phyloP scores from a whole-genome alignment of 2,113 vertebrate genomes.

The Thamnophis sirtalis region DNA sequence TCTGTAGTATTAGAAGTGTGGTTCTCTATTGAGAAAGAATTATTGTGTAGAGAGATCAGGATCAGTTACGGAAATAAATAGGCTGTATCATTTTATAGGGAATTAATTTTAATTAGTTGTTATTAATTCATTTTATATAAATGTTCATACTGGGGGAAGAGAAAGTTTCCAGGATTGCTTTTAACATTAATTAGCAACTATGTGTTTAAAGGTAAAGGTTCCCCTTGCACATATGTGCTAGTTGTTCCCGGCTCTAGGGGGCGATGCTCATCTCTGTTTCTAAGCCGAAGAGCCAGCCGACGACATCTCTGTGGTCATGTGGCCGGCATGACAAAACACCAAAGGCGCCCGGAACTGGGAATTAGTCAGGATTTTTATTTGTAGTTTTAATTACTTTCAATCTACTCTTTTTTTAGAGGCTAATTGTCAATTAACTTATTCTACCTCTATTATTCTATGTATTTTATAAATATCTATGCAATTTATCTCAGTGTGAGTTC shows the following conservation, averaged over 20 bases:
- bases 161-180: not conserved
- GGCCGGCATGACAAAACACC: too few species aligned
- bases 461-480: not conserved
- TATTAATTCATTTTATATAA: not conserved
- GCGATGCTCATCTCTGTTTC: too few species aligned
- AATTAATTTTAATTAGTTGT: not conserved
- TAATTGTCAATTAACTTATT: not conserved
- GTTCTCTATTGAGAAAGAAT: not conserved
- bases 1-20: not conserved
- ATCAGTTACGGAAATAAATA: not conserved
- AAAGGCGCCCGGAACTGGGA: not conserved
- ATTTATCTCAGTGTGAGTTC: not conserved
- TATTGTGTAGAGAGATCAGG: not conserved
- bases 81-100: not conserved
- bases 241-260: too few species aligned
- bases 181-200: not conserved
- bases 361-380: not conserved
- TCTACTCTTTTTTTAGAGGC: not conserved
- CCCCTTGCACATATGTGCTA: too few species aligned
- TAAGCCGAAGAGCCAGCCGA: too few species aligned
- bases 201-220: too few species aligned
- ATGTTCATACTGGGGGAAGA: not conserved
- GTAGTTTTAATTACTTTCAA: not conserved
- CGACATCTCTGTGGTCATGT: too few species aligned
- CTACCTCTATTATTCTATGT: too few species aligned